Conservation (phyloP, 2,113 vertebrate species). For the Astur gentilis region DNA sequence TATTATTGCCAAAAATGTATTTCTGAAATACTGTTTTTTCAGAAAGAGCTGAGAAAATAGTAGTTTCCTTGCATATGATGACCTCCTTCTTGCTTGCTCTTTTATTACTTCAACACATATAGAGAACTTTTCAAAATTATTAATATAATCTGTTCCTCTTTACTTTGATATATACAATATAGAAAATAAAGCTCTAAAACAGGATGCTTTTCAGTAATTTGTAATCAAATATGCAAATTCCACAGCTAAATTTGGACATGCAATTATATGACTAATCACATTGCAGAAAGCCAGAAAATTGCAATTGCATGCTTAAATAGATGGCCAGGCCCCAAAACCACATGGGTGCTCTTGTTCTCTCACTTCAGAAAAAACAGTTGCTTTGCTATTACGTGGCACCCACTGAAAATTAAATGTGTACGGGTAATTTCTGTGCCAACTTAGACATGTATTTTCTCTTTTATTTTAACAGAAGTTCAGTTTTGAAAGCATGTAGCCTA, state of each 20-base stretch:
- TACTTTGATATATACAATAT: slow-evolving; percentile 19
- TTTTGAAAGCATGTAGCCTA: not conserved
- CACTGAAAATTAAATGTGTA: slow-evolving; percentile 12
- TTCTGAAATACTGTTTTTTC: not conserved
- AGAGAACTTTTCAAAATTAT: slow-evolving; percentile 7
- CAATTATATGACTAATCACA: slow-evolving; percentile 68
- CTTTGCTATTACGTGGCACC: slow-evolving; percentile 1
- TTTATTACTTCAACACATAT: not conserved
- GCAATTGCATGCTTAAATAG: slow-evolving; percentile 60
- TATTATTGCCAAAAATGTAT: not conserved
- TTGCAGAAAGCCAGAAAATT: slow-evolving; percentile 67
- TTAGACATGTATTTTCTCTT: not conserved
- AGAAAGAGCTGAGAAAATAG: not conserved
- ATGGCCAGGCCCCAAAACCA: slow-evolving; percentile 44
- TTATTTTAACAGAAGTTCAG: not conserved
- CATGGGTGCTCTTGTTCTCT: slow-evolving; percentile 23
- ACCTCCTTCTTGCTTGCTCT: not conserved
- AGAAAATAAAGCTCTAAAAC: slow-evolving; percentile 46
- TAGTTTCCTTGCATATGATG: not conserved
- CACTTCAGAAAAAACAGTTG: not conserved
- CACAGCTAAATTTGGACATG: slow-evolving; percentile 23
- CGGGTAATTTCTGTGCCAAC: not conserved
- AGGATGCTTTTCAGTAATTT: slow-evolving; percentile 48
- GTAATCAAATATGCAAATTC: too few relatives aligned
- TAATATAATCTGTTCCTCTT: slow-evolving; percentile 23